phyloP scores from a whole-genome alignment of 2,113 vertebrate species.

The Myrmecophaga tridactyla region DNA sequence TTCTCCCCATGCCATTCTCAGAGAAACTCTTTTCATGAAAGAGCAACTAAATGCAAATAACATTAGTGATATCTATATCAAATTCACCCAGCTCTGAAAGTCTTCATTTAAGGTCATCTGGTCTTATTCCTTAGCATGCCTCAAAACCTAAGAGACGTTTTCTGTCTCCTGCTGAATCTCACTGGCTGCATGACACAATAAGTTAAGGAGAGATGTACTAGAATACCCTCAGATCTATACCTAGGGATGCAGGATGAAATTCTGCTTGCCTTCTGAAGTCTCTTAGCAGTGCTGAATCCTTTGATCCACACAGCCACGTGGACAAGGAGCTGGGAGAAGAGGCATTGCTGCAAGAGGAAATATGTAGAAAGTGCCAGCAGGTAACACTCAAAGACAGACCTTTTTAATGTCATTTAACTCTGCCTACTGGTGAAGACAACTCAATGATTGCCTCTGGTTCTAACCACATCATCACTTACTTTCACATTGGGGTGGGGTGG shows the following conservation, averaged over 20 bases:
- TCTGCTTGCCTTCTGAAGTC: neutral
- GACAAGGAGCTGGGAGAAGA: neutral
- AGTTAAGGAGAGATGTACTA: neutral
- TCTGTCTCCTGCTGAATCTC: neutral
- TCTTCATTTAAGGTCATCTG: neutral
- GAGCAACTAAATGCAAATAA: neutral
- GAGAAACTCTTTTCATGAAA: neutral
- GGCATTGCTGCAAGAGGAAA: neutral
- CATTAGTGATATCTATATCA: no score
- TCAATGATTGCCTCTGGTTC: neutral
- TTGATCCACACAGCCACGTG: neutral
- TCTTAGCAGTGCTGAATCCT: no score
- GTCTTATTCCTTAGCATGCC: neutral
- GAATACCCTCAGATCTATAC: neutral
- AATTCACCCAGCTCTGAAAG: neutral
- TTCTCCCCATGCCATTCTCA: neutral
- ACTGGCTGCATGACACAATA: no score
- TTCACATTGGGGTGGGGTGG: neutral
- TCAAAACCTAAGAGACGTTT: neutral
- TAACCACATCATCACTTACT: neutral
- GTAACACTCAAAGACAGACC: neutral
- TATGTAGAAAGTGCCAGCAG: neutral
- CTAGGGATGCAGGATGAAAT: accelerated
- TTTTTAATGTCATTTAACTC: neutral
- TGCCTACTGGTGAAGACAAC: neutral